Evolutionary conservation across 2,113 vertebrate genomes (phyloP).

Genomic region (Corythoichthys intestinalis): DNA sequence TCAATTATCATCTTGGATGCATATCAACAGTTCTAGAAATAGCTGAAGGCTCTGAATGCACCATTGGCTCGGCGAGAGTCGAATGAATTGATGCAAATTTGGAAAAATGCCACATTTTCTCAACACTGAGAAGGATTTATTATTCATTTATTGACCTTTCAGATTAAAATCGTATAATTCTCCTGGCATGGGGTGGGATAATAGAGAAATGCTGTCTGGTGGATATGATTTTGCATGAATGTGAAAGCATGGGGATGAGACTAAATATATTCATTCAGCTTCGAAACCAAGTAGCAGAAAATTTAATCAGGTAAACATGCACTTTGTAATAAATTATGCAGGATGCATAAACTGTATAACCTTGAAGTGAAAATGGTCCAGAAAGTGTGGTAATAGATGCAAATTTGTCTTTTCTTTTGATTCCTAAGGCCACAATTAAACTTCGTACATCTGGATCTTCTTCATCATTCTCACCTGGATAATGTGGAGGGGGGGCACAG

Average conservation of each 20-base stretch:
- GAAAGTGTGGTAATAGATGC: background rate
- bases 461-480: constrained; percentile 78
- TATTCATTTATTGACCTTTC: constrained; percentile 55
- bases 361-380: background rate
- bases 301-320: background rate
- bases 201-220: constrained; percentile 4
- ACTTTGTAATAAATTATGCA: background rate
- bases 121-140: constrained; percentile 14
- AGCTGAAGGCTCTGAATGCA: background rate
- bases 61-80: constrained; percentile 20
- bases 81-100: constrained; percentile 22
- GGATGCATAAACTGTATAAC: background rate
- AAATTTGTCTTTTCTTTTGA: background rate
- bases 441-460: background rate
- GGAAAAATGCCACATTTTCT: constrained; percentile 27
- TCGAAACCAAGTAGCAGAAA: background rate
- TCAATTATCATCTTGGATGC: constrained; percentile 38
- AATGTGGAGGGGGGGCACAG: constrained; percentile 87
- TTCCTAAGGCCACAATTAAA: background rate
- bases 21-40: constrained; percentile 7
- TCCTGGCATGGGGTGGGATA: constrained; percentile 18
- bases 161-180: constrained; percentile 28
- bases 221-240: constrained; percentile 30
- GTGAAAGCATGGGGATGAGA: constrained; percentile 2
- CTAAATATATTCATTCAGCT: background rate